These are phyloP conservation scores for Graptemys geographica DNA, from an alignment of 2,797 vertebrate genomes.

Conservation along the genomic window DNA sequence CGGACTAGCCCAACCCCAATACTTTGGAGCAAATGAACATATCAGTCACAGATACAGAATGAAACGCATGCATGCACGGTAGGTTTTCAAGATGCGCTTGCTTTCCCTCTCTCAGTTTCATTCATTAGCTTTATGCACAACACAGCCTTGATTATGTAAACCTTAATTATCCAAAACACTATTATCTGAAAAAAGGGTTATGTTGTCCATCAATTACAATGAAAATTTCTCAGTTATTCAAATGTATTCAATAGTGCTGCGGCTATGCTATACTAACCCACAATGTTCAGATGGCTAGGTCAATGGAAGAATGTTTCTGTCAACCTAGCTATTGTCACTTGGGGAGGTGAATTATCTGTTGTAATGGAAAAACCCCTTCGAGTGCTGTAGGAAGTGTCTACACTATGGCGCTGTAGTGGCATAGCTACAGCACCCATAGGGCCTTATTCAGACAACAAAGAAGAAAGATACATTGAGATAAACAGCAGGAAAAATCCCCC, in stretches of 20 bases:
- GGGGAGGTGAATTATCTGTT: neutral
- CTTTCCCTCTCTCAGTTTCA: neutral
- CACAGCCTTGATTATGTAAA: conserved; percentile 11
- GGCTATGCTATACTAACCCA: neutral
- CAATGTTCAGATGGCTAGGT: neutral
- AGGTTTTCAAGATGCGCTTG: neutral
- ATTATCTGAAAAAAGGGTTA: neutral
- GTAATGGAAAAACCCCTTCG: neutral
- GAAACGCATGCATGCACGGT: neutral
- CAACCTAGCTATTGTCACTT: neutral
- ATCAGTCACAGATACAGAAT: neutral
- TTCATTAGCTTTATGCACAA: conserved; percentile 8
- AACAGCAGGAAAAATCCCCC: neutral
- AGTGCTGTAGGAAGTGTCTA: neutral
- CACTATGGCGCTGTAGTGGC: neutral
- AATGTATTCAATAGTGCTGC: neutral
- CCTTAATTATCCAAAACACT: neutral
- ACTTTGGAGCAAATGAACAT: neutral
- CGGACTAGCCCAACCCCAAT: neutral
- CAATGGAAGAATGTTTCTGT: neutral
- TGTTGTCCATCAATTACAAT: neutral
- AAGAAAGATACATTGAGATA: neutral
- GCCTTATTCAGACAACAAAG: neutral
- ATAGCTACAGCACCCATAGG: neutral
- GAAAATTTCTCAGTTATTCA: neutral